Evolutionary conservation across 2,797 vertebrate genomes (phyloP).

Genomic region (Periparus ater): DNA sequence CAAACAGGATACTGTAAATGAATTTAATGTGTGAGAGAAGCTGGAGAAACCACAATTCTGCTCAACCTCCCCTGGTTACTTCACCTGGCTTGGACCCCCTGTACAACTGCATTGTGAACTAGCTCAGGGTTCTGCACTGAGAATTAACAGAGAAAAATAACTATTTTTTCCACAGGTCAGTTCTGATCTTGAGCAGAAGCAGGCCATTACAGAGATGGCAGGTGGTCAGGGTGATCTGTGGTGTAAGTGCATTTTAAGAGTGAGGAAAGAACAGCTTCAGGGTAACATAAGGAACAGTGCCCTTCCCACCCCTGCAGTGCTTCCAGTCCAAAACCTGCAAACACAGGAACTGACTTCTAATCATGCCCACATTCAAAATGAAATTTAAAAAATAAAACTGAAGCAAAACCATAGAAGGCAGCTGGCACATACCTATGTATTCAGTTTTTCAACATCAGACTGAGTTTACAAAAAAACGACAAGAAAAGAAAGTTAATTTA

Average conservation of each 20-base stretch:
- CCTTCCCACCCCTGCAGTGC: not conserved
- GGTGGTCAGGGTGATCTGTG: not conserved
- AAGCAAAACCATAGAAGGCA: not conserved
- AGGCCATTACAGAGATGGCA: not conserved
- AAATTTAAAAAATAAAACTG: not conserved
- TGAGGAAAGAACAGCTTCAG: not conserved
- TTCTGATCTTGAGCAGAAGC: not conserved
- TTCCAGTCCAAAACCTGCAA: not conserved
- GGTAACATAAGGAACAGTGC: not conserved
- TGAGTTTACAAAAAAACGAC: not conserved
- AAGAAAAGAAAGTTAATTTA: not conserved
- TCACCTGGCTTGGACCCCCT: not conserved
- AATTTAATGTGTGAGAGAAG: not conserved
- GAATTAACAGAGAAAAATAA: not conserved
- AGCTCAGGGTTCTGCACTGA: not conserved
- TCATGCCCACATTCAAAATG: not conserved
- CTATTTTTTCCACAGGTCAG: not conserved
- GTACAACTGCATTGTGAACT: not conserved
- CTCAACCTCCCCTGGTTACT: not conserved
- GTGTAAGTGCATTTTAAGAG: not conserved
- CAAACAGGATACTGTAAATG: slow-evolving; percentile 39
- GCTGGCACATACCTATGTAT: not conserved
- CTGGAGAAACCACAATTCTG: not conserved
- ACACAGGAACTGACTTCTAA: not conserved
- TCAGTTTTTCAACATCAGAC: not conserved